Conservation (phyloP, 2,797 vertebrate species). For the Hozukius guyotensis region DNA sequence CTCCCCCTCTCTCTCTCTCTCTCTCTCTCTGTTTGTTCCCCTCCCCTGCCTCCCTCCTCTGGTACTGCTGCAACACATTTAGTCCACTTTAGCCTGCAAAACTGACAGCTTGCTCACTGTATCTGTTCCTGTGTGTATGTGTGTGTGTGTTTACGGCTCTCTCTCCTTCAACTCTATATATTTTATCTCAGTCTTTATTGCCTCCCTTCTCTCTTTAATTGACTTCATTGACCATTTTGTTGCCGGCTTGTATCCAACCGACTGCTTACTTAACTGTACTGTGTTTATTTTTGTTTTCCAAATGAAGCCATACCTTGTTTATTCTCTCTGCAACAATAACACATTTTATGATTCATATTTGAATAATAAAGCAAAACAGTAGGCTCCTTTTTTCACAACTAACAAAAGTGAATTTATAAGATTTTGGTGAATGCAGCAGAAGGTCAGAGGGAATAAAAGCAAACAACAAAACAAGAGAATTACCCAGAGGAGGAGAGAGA, state of each 20-base stretch:
- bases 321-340: not conserved
- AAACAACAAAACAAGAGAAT: constrained; percentile 1
- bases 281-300: constrained; percentile 4
- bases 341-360: constrained; percentile 12
- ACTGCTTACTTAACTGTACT: not conserved
- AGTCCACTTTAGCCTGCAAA: constrained; percentile 36
- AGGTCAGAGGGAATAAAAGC: not conserved
- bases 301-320: not conserved
- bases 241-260: constrained; percentile 24
- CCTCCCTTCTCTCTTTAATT: constrained; percentile 27
- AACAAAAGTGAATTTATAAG: not conserved
- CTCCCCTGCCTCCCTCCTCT: not conserved
- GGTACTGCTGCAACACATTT: constrained; percentile 38
- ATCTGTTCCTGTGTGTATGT: not conserved
- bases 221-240: constrained; percentile 28
- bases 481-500: not conserved
- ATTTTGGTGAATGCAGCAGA: constrained; percentile 5
- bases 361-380: not conserved
- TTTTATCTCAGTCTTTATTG: constrained; percentile 27
- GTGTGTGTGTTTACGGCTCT: not conserved
- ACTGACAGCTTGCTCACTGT: constrained; percentile 38
- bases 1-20: not conserved
- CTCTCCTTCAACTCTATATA: constrained; percentile 6
- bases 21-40: not conserved
- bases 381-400: not conserved